These are phyloP conservation scores for Pseudolaguvia tuberculata DNA, from an alignment of 2,113 vertebrate genomes.

Conservation along the genomic window DNA sequence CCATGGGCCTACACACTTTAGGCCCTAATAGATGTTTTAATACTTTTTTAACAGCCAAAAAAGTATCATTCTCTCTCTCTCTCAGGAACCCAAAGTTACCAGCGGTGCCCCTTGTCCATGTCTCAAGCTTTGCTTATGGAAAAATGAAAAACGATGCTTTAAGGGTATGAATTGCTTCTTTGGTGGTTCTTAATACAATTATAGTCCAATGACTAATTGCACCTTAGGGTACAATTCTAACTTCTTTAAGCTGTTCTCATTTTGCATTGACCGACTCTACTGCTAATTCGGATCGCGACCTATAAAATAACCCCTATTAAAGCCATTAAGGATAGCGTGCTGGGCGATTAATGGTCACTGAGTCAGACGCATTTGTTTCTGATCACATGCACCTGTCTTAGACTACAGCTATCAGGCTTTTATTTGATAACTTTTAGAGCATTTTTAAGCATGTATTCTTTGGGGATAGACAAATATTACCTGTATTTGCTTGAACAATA, in stretches of 20 bases:
- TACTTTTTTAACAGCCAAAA: no score
- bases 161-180: conserved; percentile 21
- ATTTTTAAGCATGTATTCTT: not conserved
- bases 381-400: conserved; percentile 14
- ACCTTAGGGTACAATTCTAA: conserved; percentile 10
- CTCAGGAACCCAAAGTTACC: no score
- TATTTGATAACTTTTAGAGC: not conserved
- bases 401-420: not conserved
- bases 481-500: not conserved
- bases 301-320: conserved; percentile 21
- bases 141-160: conserved; percentile 13
- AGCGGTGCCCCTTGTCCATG: not conserved
- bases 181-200: conserved; percentile 26
- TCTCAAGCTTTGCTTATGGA: not conserved
- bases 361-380: conserved; percentile 15
- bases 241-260: conserved; percentile 18
- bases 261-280: conserved; percentile 7
- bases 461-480: not conserved
- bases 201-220: conserved; percentile 29
- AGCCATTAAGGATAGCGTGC: conserved; percentile 28
- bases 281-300: conserved; percentile 33
- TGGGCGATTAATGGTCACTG: conserved; percentile 29
- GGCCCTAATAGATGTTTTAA: no score
- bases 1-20: no score
- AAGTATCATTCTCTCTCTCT: no score